These are phyloP conservation scores for Brenthis hecate DNA, from an alignment of 2,888 invertebrate genomes.

Conservation along the genomic window DNA sequence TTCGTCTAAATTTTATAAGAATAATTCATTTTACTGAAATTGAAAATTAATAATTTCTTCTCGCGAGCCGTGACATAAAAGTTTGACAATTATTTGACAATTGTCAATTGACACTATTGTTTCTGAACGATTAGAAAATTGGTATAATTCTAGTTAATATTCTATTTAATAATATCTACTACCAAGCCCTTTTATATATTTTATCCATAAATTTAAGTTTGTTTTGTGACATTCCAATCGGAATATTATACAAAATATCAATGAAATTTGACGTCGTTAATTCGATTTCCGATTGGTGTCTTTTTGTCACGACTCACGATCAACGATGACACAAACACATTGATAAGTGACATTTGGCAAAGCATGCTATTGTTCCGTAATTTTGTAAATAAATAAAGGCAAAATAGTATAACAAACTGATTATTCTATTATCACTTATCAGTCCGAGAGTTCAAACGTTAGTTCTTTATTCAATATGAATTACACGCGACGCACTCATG, in stretches of 20 bases:
- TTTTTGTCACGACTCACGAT: background rate
- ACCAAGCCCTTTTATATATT: too few relatives aligned
- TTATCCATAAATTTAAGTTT: too few relatives aligned
- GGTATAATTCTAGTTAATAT: background rate
- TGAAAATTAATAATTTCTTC: conserved; percentile 26
- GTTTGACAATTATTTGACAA: conserved; percentile 22
- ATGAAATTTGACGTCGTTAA: too few relatives aligned
- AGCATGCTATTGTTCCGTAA: conserved; percentile 12
- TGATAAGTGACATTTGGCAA: background rate
- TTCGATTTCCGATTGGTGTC: conserved; percentile 7
- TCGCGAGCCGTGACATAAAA: conserved; percentile 24
- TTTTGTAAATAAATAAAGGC: conserved; percentile 23
- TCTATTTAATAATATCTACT: too few relatives aligned
- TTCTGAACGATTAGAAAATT: conserved; percentile 10
- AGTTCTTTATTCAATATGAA: conserved; percentile 9
- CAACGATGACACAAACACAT: conserved; percentile 2
- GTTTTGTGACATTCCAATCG: too few relatives aligned
- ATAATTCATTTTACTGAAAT: conserved; percentile 28
- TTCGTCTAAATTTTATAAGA: conserved; percentile 15
- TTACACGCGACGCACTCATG: background rate
- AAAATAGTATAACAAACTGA: conserved; percentile 18
- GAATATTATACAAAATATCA: too few relatives aligned
- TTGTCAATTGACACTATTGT: conserved; percentile 15
- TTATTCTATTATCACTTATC: conserved; percentile 31
- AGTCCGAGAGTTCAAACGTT: conserved; percentile 18